phyloP scores from a whole-genome alignment of 1,140 invertebrate genomes.

The Ylistrum balloti region DNA sequence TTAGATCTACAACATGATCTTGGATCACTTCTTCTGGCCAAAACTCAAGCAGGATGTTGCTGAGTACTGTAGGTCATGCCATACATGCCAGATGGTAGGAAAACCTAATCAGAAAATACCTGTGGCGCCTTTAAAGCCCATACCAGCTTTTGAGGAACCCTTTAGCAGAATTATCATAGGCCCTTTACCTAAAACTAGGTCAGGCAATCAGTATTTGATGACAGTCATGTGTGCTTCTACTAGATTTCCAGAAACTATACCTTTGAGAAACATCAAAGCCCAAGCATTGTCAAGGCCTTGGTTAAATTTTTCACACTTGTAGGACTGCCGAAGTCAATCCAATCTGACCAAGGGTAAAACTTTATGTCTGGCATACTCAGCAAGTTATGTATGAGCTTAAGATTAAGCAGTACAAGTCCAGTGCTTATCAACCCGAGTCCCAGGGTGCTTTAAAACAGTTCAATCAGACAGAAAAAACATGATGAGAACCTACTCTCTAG shows the following conservation, averaged over 20 bases:
- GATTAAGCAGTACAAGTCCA: constrained; percentile 23
- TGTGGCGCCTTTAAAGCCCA: too few species aligned
- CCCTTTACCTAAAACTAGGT: constrained; percentile 58
- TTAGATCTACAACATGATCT: constrained; percentile 55
- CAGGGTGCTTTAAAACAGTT: too few species aligned
- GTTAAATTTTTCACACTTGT: constrained; percentile 63
- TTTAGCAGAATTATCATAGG: constrained; percentile 62
- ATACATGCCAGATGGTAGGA: too few species aligned
- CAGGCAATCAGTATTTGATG: too few species aligned
- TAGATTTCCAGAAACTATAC: constrained; percentile 63
- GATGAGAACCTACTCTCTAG: constrained; percentile 57
- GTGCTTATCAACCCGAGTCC: too few species aligned
- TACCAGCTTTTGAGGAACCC: too few species aligned
- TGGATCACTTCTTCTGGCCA: too few species aligned
- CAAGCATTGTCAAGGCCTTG: constrained; percentile 51
- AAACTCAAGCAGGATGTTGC: too few species aligned
- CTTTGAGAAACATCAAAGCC: constrained; percentile 55
- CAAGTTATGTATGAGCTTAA: constrained; percentile 57
- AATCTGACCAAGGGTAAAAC: too few species aligned
- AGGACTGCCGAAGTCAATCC: constrained; percentile 51
- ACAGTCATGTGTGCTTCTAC: constrained; percentile 64
- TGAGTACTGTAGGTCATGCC: too few species aligned
- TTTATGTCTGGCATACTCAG: constrained; percentile 60
- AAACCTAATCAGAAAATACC: too few species aligned
- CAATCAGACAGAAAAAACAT: constrained; percentile 41